These are phyloP conservation scores for Philaenus spumarius DNA, from an alignment of 1,140 invertebrate genomes.

Conservation along the genomic window DNA sequence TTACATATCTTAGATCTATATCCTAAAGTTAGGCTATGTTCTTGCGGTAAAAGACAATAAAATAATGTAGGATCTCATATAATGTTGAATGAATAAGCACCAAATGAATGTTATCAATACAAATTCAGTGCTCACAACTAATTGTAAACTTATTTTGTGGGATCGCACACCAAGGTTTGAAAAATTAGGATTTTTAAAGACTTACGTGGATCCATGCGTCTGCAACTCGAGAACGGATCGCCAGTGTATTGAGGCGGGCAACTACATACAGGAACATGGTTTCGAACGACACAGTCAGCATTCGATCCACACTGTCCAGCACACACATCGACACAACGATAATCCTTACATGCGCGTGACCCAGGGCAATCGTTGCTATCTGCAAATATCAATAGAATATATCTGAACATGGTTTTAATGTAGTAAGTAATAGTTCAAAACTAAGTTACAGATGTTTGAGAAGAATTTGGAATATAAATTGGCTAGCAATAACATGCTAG, in stretches of 20 bases:
- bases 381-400: constrained; percentile 29
- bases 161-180: too few relatives aligned
- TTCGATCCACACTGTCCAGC: constrained; percentile 40
- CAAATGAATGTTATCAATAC: not conserved
- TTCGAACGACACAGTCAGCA: constrained; percentile 41
- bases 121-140: not conserved
- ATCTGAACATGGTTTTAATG: too few relatives aligned
- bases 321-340: constrained; percentile 42
- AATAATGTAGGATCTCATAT: not conserved
- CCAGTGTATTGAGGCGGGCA: constrained; percentile 43
- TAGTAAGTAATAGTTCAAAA: too few relatives aligned
- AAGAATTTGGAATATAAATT: too few relatives aligned
- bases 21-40: not conserved
- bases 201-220: constrained; percentile 54
- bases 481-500: too few relatives aligned
- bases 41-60: not conserved
- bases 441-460: too few relatives aligned
- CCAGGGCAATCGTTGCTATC: constrained; percentile 42
- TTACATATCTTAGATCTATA: too few relatives aligned
- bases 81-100: not conserved
- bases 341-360: constrained; percentile 42
- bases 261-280: constrained; percentile 39
- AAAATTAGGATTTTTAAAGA: constrained; percentile 8
- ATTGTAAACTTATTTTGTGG: not conserved
- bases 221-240: constrained; percentile 47